phyloP scores from a whole-genome alignment of 1,140 invertebrate genomes.

The Coboldia fuscipes region DNA sequence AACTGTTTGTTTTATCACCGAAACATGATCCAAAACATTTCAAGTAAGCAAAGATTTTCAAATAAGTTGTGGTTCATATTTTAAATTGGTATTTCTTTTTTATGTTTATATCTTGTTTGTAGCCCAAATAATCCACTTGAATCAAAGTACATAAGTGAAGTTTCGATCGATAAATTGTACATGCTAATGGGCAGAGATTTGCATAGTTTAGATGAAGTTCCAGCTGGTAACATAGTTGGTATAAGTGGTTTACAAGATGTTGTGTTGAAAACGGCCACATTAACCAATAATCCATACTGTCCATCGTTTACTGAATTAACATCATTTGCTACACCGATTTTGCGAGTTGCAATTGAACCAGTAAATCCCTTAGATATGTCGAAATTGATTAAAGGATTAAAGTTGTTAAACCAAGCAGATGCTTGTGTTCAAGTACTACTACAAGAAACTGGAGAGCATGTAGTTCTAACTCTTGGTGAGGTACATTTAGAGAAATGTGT shows the following conservation, averaged over 20 bases:
- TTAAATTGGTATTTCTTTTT: not conserved
- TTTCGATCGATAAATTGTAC: conserved; percentile 51
- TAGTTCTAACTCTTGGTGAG: conserved; percentile 91
- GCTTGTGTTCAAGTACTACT: conserved; percentile 76
- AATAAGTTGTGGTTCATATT: not conserved
- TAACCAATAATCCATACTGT: conserved; percentile 66
- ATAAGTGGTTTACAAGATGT: conserved; percentile 75
- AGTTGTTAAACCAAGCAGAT: conserved; percentile 40
- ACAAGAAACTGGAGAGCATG: conserved; percentile 88
- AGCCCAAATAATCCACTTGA: conserved; percentile 7
- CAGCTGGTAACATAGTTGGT: conserved; percentile 76
- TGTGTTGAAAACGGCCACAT: conserved; percentile 74
- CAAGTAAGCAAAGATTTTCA: conserved; percentile 1
- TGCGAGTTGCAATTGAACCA: conserved; percentile 89
- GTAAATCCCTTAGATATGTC: conserved; percentile 58
- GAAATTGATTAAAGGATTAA: conserved; percentile 48
- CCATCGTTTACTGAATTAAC: conserved; percentile 75
- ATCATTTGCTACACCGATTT: conserved; percentile 63
- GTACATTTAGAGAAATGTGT: conserved; percentile 92
- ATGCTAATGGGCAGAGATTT: conserved; percentile 88
- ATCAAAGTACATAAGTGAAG: conserved; percentile 29
- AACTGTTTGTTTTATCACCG: conserved; percentile 67
- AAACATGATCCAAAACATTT: conserved; percentile 67
- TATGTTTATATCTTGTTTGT: no score
- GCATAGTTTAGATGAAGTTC: conserved; percentile 51